phyloP scores from a whole-genome alignment of 2,113 vertebrate genomes.

The Ardeotis arabs region DNA sequence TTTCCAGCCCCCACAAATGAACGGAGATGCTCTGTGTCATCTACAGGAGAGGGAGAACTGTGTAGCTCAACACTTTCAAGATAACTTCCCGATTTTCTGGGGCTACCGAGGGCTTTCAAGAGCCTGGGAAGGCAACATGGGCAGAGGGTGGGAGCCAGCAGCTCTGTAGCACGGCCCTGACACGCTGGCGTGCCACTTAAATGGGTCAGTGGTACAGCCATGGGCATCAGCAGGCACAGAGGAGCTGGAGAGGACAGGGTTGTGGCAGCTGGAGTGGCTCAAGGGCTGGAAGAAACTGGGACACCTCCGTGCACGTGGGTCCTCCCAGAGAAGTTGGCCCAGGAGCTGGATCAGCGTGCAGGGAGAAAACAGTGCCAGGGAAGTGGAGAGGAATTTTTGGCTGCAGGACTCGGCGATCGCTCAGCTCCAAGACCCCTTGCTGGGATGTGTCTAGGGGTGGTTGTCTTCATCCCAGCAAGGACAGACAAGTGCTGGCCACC shows the following conservation, averaged over 20 bases:
- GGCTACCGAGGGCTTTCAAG: neutral
- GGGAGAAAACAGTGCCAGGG: neutral
- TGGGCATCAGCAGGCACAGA: neutral
- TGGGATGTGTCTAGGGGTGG: neutral
- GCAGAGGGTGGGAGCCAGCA: neutral
- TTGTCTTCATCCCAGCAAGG: neutral
- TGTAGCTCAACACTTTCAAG: neutral
- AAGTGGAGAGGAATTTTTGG: neutral
- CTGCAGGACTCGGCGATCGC: accelerated
- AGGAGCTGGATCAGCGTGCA: neutral
- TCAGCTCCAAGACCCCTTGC: neutral
- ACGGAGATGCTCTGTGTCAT: neutral
- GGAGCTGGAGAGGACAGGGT: conserved; percentile 24
- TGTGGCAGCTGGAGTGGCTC: neutral
- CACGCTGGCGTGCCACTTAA: neutral
- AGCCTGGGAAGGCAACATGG: neutral
- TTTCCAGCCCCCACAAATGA: neutral
- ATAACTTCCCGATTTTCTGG: neutral
- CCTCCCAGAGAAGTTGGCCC: neutral
- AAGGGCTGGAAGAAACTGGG: conserved; percentile 53
- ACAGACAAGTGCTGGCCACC: neutral
- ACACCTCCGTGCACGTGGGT: conserved; percentile 11
- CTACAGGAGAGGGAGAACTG: neutral
- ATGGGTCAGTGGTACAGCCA: conserved; percentile 60
- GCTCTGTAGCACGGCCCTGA: neutral